Percentiles rank a stretch among this genome's conserved stretches.
Conservation (phyloP, 2,888 invertebrate genomes). For the Myathropa florea region DNA sequence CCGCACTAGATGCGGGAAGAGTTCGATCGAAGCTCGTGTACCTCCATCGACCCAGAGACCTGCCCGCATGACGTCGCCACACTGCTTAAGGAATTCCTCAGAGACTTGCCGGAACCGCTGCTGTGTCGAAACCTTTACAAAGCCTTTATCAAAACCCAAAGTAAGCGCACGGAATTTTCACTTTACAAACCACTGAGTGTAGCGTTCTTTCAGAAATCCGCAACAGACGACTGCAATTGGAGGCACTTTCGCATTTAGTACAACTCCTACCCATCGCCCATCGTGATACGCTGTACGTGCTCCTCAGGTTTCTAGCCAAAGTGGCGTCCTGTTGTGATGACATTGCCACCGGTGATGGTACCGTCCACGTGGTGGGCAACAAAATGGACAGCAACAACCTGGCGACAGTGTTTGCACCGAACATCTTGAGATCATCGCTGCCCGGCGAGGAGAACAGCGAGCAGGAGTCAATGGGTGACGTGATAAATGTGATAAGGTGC, state of each 20-base stretch:
- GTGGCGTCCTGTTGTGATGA: slow-evolving; percentile 77
- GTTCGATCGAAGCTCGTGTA: slow-evolving; percentile 91
- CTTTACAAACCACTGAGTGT: no score
- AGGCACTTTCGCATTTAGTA: slow-evolving; percentile 91
- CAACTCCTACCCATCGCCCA: slow-evolving; percentile 93
- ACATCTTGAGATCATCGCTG: slow-evolving; percentile 89
- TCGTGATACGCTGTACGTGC: slow-evolving; percentile 90
- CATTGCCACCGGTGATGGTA: slow-evolving; percentile 73
- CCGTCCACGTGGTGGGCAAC: slow-evolving; percentile 84
- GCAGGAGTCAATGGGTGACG: slow-evolving; percentile 86
- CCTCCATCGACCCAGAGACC: slow-evolving; percentile 88
- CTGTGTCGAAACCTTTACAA: slow-evolving; percentile 93
- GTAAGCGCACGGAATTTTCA: slow-evolving; percentile 82
- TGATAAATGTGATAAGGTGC: slow-evolving; percentile 92
- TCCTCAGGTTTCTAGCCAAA: slow-evolving; percentile 90
- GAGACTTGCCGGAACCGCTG: slow-evolving; percentile 95
- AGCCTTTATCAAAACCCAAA: slow-evolving; percentile 94
- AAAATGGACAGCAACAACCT: slow-evolving; percentile 97
- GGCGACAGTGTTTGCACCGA: slow-evolving; percentile 96
- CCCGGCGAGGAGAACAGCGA: slow-evolving; percentile 73
- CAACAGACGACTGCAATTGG: slow-evolving; percentile 90
- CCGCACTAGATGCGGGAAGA: slow-evolving; percentile 90
- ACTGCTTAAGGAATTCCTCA: slow-evolving; percentile 94
- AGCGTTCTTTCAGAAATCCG: slow-evolving; percentile 85
- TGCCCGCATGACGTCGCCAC: slow-evolving; percentile 97